Evolutionary conservation across 2,113 vertebrate species (phyloP), one percentile per base, ranked within the genome.

Genomic region (Camelus dromedarius): DNA sequence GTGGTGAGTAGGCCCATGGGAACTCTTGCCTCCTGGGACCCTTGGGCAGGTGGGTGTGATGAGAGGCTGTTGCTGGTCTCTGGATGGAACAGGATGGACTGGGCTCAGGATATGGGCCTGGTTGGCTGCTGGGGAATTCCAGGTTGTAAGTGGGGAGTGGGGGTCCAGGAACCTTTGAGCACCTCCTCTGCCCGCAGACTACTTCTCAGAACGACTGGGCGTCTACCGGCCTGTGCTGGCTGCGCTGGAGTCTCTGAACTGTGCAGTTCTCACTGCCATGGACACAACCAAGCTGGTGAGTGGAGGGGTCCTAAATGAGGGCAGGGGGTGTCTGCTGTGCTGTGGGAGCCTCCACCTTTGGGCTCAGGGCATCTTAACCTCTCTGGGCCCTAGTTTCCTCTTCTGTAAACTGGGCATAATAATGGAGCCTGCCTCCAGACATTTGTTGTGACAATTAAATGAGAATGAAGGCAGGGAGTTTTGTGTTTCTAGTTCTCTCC

Each of bases 241-340:
- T 0, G 99, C 99, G 1, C 97, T 99, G 98, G 99, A 99, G 97
- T 98, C 99, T 1, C 99, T 99, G 81, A 99, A 99, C 89, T 91
- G 99, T 1, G 99, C 99, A 0, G 99, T 99, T 96, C 98, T 99
- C 86, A 99, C 99, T 89, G 99, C 99, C 54, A 99, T 99, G 99
- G 99, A 99, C 97, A 99, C 99, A 98, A 99, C 99, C 90, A 99
- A 99, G 97, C 98, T 99, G 99, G 99, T 99, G 98, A 98, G 98
- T 95, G 50, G 13, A 86, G 81, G 16, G 35, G 52, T 18, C 14
- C 46, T 64, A 35, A 35, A 14, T 24, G 58, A 81, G 54, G 48
- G 19, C 26, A 11, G 7, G 32, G 19, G n/a, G 11, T 38, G 14
- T 38, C 6, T 67, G 52, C 58, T 30, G 32, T 67, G 62, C 38